These are phyloP conservation scores for Zenarchopterus dispar DNA, from an alignment of 2,797 vertebrate species.

Conservation along the genomic window DNA sequence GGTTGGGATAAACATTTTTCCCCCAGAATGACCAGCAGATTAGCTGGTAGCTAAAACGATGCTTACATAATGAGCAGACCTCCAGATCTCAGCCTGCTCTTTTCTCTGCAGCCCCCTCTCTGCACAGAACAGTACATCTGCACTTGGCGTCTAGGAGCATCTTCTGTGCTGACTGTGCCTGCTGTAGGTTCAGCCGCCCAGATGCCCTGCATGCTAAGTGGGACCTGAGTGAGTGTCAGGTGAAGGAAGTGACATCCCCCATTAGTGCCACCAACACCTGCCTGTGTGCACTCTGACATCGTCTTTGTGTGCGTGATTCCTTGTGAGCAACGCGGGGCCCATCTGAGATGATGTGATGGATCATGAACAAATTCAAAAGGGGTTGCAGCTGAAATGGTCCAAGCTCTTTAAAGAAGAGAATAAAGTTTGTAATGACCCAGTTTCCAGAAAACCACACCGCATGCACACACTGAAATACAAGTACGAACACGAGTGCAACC, in stretches of 20 bases:
- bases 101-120: neutral
- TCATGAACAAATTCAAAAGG: slow-evolving; percentile 68
- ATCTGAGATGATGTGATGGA: slow-evolving; percentile 56
- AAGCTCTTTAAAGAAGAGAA: slow-evolving; percentile 42
- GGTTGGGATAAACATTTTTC: neutral
- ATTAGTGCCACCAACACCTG: slow-evolving; percentile 37
- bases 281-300: slow-evolving; percentile 14
- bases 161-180: slow-evolving; percentile 29
- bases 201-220: slow-evolving; percentile 43
- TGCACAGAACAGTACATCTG: neutral
- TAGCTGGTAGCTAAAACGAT: neutral
- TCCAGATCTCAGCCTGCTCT: neutral
- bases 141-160: slow-evolving; percentile 41
- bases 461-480: slow-evolving; percentile 5
- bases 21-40: neutral
- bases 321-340: slow-evolving; percentile 5
- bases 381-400: slow-evolving; percentile 59
- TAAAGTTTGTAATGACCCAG: slow-evolving; percentile 71
- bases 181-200: slow-evolving; percentile 23
- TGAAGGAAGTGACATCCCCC: slow-evolving; percentile 22
- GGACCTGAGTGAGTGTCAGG: slow-evolving; percentile 16
- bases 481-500: neutral
- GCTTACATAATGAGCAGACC: neutral
- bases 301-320: slow-evolving; percentile 3
- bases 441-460: slow-evolving; percentile 44